These are phyloP conservation scores for Kradibia gibbosae DNA, from an alignment of 1,140 invertebrate species.

Conservation along the genomic window DNA sequence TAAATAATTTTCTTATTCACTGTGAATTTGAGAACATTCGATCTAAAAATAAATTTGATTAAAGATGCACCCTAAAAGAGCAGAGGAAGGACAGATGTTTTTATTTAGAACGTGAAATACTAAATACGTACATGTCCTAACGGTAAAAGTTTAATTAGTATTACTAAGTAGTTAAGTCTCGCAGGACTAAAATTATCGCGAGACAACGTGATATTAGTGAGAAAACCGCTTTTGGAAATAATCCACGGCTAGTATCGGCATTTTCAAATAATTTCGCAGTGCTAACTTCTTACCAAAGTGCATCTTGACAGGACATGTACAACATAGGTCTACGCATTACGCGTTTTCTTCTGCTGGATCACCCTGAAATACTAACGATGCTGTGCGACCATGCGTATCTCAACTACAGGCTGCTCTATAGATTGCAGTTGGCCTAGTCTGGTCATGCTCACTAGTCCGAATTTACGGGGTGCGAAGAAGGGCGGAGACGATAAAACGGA, in stretches of 20 bases:
- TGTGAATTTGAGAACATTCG: neutral
- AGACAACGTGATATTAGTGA: too few species aligned
- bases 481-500: neutral
- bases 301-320: too few species aligned
- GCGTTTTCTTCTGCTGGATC: too few species aligned
- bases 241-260: too few species aligned
- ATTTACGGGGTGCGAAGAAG: slow-evolving; percentile 22
- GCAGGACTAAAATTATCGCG: too few species aligned
- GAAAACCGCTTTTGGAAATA: too few species aligned
- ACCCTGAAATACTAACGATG: too few species aligned
- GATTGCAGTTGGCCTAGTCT: neutral
- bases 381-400: neutral
- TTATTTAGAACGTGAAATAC: neutral
- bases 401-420: neutral
- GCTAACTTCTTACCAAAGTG: too few species aligned
- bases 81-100: neutral
- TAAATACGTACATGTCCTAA: neutral
- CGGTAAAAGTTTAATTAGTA: neutral
- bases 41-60: neutral
- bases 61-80: neutral
- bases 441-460: slow-evolving; percentile 12
- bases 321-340: too few species aligned
- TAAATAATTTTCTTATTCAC: neutral
- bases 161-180: neutral
- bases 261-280: neutral